Percentiles rank a stretch among this genome's conserved stretches.
These are phyloP conservation scores for Tethea ocularis DNA, from an alignment of 2,888 invertebrate species.

Conservation along the genomic window DNA sequence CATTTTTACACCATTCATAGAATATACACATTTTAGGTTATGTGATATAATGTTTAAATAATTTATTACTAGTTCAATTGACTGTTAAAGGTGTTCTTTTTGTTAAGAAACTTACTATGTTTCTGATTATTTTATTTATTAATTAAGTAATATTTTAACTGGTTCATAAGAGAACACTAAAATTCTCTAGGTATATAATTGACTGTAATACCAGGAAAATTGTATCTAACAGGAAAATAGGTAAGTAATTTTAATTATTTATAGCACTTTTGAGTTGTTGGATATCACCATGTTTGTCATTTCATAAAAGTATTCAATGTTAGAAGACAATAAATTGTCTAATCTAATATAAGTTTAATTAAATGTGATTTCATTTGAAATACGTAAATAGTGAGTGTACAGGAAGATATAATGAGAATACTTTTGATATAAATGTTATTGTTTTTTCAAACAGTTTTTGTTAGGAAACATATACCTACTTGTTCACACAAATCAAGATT, in stretches of 20 bases:
- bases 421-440: constrained; percentile 1
- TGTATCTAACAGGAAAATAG: constrained; percentile 8
- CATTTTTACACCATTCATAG: background rate
- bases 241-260: constrained; percentile 10
- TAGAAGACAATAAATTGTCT: too few relatives aligned
- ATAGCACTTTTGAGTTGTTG: constrained; percentile 9
- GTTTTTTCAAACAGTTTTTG: background rate
- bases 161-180: background rate
- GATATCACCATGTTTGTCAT: constrained; percentile 8
- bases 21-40: background rate
- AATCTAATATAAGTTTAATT: background rate
- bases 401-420: background rate
- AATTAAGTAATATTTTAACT: too few relatives aligned
- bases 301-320: constrained; percentile 78
- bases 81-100: too few relatives aligned
- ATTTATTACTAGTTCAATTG: too few relatives aligned
- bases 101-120: background rate
- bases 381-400: background rate
- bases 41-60: too few relatives aligned
- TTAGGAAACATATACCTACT: constrained; percentile 73
- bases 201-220: constrained; percentile 9
- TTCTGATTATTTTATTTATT: background rate
- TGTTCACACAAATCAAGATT: constrained; percentile 98
- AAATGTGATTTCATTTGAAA: background rate
- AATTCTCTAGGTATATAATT: background rate